Base-by-base conservation (phyloP, 1,140 invertebrate species). In the Colletes latitarsis region DNA sequence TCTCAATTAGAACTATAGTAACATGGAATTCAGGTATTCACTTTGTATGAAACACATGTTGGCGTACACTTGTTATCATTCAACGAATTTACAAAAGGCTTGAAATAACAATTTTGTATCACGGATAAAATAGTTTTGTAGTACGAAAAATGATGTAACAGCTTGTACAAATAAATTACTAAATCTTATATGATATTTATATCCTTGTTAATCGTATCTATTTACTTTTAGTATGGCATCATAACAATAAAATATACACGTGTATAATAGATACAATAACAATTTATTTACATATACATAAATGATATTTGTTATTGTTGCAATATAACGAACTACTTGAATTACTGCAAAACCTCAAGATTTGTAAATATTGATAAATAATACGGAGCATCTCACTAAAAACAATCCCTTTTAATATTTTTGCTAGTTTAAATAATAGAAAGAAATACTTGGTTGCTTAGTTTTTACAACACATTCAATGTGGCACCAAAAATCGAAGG, bases 261-360 rank as follows among this genome's bases (percentile, higher is more conserved):
- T 41, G 30, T 60, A 4, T 52, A 64, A 57, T 53, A 55, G 60
- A 64, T 21, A 19, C 12, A 21, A 43, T 79, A 79, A 79, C 69
- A 73, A 64, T 79, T 79, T 79, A 73, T 79, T 73, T 73, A 73
- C 60, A 73, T 73, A 73, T 43, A 9, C 73, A 73, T 60, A 79
- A 55, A n/a, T 71, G 49, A 41, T 3, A 14, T 46, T 43, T 21
- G 6, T 39, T 17, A 60, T 71, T 6, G 6, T 62, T 30, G 19
- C 6, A 52, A 70, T 62, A 72, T 12, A 53, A 17, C 21, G 9
- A 70, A 10, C 39, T 63, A 21, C 46, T 41, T 68, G 2, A 74
- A 75, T 74, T 64, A 53, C 19, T 64, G 52, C 53, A 19, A n/a
- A 58, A 3, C 15, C 43, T 9, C 17, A 75, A 14, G 53, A 62